These are phyloP conservation scores for Euproctis similis DNA, from an alignment of 2,888 invertebrate species.

Conservation along the genomic window DNA sequence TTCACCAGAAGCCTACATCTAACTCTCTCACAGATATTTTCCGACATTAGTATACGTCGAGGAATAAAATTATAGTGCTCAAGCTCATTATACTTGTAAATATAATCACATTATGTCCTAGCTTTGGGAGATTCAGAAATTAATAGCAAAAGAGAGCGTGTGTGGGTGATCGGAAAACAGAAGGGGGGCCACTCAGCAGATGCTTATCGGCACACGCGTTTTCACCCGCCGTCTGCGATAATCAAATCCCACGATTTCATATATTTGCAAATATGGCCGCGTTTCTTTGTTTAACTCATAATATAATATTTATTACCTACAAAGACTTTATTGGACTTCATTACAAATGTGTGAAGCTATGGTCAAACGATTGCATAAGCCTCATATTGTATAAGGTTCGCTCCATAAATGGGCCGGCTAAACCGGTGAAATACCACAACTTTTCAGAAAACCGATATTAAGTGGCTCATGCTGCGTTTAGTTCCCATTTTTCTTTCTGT, in stretches of 20 bases:
- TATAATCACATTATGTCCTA: conserved; percentile 70
- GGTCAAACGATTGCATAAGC: too few relatives aligned
- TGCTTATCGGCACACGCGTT: conserved; percentile 66
- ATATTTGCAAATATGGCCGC: too few relatives aligned
- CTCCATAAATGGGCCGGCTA: too few relatives aligned
- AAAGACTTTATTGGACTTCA: too few relatives aligned
- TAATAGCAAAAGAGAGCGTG: conserved; percentile 65
- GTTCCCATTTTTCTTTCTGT: too few relatives aligned
- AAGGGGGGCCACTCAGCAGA: conserved; percentile 73
- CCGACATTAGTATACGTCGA: conserved; percentile 35
- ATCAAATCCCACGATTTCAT: conserved; percentile 24
- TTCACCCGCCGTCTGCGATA: conserved; percentile 36
- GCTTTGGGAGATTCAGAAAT: conserved; percentile 68
- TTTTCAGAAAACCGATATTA: too few relatives aligned
- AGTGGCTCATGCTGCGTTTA: too few relatives aligned
- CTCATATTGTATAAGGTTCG: too few relatives aligned
- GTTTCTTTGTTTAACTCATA: too few relatives aligned
- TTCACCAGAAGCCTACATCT: conserved; percentile 29
- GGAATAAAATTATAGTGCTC: conserved; percentile 46
- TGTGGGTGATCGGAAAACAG: conserved; percentile 60
- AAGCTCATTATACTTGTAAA: conserved; percentile 66
- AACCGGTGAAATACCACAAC: too few relatives aligned
- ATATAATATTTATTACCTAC: too few relatives aligned
- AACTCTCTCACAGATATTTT: conserved; percentile 35
- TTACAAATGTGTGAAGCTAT: too few relatives aligned